phyloP scores from a whole-genome alignment of 2,888 invertebrate species.

The Eudemis profundana region DNA sequence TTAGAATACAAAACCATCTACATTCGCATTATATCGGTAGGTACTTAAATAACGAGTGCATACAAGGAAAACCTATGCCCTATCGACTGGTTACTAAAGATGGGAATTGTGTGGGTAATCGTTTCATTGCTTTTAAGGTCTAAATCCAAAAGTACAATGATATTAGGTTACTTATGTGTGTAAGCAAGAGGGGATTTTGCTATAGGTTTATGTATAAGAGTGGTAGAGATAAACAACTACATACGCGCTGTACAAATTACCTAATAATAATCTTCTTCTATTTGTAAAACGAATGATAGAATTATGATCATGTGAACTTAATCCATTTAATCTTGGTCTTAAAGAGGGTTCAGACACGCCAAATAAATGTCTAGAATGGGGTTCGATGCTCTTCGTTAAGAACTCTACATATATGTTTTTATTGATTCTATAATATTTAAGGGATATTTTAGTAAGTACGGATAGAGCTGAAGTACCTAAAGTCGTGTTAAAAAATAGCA shows the following conservation, averaged over 20 bases:
- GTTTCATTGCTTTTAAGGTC: neutral
- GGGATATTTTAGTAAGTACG: neutral
- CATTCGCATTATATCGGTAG: neutral
- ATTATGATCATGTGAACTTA: neutral
- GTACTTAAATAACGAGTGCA: neutral
- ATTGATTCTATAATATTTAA: neutral
- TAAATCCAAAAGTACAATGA: neutral
- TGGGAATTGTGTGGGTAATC: neutral
- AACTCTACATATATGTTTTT: neutral
- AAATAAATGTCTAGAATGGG: neutral
- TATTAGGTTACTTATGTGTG: neutral
- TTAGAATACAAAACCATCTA: neutral
- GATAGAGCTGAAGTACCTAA: no score
- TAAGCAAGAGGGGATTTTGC: neutral
- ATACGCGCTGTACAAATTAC: neutral
- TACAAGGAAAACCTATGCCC: neutral
- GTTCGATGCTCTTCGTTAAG: neutral
- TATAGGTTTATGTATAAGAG: neutral
- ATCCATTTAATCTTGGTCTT: neutral
- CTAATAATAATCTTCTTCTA: neutral
- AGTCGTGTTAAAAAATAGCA: no score
- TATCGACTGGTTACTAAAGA: neutral
- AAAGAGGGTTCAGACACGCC: neutral
- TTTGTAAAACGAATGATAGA: neutral
- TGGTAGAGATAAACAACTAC: neutral